A percentile compares a stretch with the other conserved stretches of the same genome.
These are phyloP conservation scores for Saccostrea cuccullata DNA, from an alignment of 1,140 invertebrate genomes.

Conservation along the genomic window DNA sequence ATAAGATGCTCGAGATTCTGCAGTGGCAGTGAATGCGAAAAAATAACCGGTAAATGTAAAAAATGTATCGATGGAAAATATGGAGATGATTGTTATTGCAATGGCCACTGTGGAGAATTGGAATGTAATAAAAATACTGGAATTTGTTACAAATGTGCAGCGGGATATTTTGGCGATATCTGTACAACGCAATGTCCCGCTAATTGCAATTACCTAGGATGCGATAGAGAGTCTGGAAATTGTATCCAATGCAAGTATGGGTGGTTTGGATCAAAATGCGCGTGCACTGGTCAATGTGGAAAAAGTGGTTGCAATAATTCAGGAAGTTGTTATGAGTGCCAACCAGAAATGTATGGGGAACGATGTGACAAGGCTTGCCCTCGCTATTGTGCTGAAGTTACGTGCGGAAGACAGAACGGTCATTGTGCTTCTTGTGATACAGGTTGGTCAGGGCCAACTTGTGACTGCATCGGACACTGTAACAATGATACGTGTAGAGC, in stretches of 20 bases:
- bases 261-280: constrained; percentile 43
- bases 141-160: constrained; percentile 35
- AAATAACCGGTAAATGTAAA: constrained; percentile 32
- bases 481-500: background rate
- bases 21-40: constrained; percentile 8
- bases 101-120: constrained; percentile 3
- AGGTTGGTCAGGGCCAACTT: constrained; percentile 46
- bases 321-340: constrained; percentile 30
- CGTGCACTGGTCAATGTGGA: constrained; percentile 45
- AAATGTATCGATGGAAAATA: constrained; percentile 32
- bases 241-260: constrained; percentile 32
- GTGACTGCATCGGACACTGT: constrained; percentile 47
- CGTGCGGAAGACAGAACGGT: constrained; percentile 10
- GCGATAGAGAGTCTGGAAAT: constrained; percentile 36
- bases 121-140: constrained; percentile 24
- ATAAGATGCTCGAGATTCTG: constrained; percentile 41
- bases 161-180: constrained; percentile 30
- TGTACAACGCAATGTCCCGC: background rate
- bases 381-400: constrained; percentile 25
- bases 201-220: constrained; percentile 41
- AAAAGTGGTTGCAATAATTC: constrained; percentile 32
- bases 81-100: constrained; percentile 42
- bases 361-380: constrained; percentile 39
- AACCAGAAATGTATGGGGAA: constrained; percentile 1
- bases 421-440: constrained; percentile 29